Evolutionary conservation across 2,888 invertebrate species (phyloP), one percentile per base, ranked within the genome.

Genomic region (Branchinecta sandiegonensis): DNA sequence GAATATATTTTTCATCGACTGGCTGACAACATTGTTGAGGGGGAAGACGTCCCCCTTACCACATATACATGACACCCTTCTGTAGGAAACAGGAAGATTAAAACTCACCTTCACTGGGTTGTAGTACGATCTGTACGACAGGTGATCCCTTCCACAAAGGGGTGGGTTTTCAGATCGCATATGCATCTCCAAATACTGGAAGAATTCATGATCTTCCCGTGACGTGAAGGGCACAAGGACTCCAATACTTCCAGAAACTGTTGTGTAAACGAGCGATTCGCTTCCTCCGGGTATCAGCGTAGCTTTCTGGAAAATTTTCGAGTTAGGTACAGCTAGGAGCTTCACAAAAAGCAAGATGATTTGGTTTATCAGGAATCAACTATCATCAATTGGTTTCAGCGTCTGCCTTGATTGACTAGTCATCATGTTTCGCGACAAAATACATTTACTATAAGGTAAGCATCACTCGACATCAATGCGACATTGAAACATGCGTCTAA

Each of bases 151-250:
- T 0, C 99, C 99, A 79, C 96, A 95, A 0, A 99, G 80, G 0
- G 99, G 96, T 0, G 94, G 85, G 79, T 95, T 90, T 78, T 99
- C 97, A 72, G 94, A 91, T 67, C 99, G 82, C 94, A 99, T 94
- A 78, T 99, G 96, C 97, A 99, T 99, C 79, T 99, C 99, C 71
- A 99, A 81, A 80, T 97, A 95, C 77, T 97, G 96, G 81, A 99
- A 99, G 78, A 99, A 97, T 77, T 99, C 99, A 74, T 94, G 95
- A 78, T 99, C 97, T 81, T 97, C 95, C 74, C 93, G 86, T 17
- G 93, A 92, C 0, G 94, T 93, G 76, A 96, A 95, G 0, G 95
- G 94, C 23, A 95, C 88, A 56, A 96, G 81, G 9, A 94, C 93
- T 1, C 95, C 95, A 0, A 96, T 89, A 0, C 92, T 75, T 5